These are phyloP conservation scores for Dyspetes luteomarginatus DNA, from an alignment of 2,888 invertebrate species.

Conservation along the genomic window DNA sequence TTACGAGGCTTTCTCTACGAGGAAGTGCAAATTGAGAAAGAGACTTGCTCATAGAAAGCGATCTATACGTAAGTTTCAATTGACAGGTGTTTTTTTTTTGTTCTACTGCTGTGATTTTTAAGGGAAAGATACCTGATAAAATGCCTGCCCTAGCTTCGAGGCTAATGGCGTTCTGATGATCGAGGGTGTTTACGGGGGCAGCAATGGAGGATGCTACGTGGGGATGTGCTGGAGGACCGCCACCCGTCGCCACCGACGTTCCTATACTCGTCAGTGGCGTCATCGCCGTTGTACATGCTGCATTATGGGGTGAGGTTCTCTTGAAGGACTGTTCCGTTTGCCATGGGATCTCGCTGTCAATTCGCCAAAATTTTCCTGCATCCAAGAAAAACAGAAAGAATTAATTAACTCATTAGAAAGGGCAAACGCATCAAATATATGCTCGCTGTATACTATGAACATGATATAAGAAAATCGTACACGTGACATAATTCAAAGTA, in stretches of 20 bases:
- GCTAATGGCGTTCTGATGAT: constrained; percentile 79
- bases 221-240: constrained; percentile 73
- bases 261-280: constrained; percentile 77
- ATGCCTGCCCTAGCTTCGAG: constrained; percentile 80
- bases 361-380: constrained; percentile 81
- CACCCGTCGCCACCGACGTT: constrained; percentile 69
- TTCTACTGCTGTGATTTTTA: not conserved
- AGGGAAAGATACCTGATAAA: constrained; percentile 78
- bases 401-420: no score
- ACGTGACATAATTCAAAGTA: no score
- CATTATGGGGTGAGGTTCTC: constrained; percentile 76
- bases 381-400: constrained; percentile 21
- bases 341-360: constrained; percentile 81
- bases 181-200: constrained; percentile 78
- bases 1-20: no score
- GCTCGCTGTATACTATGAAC: no score
- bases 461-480: no score
- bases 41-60: no score
- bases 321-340: constrained; percentile 79
- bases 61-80: no score
- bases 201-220: constrained; percentile 81
- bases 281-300: constrained; percentile 66
- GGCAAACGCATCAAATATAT: no score
- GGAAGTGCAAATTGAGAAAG: no score
- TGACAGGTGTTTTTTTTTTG: not conserved